Evolutionary conservation across 2,888 invertebrate species (phyloP).

Genomic region (Falcaria lacertinaria): DNA sequence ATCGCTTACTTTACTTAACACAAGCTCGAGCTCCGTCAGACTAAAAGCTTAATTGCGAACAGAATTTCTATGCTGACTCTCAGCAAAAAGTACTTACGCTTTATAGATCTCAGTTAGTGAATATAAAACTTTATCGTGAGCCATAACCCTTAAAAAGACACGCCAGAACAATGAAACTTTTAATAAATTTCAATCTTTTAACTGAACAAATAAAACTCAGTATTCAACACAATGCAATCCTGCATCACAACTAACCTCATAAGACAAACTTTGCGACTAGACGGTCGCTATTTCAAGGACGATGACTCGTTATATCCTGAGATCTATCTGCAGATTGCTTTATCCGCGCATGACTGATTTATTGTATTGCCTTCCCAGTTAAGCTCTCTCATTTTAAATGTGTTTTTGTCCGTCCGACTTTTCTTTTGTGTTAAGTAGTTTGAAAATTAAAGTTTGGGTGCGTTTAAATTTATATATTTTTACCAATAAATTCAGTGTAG

Average conservation of each 20-base stretch:
- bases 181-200: background rate
- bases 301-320: background rate
- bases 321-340: slow-evolving; percentile 1
- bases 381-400: background rate
- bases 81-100: no score
- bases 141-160: background rate
- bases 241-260: background rate
- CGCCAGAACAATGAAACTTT: background rate
- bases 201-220: background rate
- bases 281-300: background rate
- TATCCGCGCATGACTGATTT: background rate
- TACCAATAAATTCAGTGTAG: no score
- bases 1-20: no score
- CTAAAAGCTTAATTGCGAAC: no score
- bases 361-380: background rate
- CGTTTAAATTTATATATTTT: no score
- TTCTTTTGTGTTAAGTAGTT: no score
- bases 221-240: background rate
- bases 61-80: no score
- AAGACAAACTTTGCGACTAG: background rate
- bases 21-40: no score
- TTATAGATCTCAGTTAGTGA: no score
- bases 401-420: background rate
- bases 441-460: no score
- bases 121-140: no score